These are phyloP conservation scores for Cochlearius cochlearius DNA, from an alignment of 2,113 vertebrate species.

Conservation along the genomic window DNA sequence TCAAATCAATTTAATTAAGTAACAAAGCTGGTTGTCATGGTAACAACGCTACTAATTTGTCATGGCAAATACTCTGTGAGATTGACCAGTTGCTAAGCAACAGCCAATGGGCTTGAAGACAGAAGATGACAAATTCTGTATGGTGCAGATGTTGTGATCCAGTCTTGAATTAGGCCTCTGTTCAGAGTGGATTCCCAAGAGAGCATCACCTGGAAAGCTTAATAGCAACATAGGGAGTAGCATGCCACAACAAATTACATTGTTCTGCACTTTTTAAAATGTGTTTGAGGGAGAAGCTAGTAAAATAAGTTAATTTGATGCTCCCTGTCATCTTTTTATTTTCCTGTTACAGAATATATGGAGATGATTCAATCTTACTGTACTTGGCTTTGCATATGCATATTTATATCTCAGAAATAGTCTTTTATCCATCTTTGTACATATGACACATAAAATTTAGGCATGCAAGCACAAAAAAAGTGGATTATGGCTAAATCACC, in stretches of 20 bases:
- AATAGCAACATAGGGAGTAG: slow-evolving; percentile 44
- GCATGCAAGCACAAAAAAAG: not conserved
- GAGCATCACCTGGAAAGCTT: slow-evolving; percentile 50
- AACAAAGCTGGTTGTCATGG: slow-evolving; percentile 97
- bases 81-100: slow-evolving; percentile 91
- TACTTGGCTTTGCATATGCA: slow-evolving; percentile 51
- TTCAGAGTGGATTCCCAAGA: slow-evolving; percentile 60
- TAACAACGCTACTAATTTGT: slow-evolving; percentile 92
- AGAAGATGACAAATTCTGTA: slow-evolving; percentile 83
- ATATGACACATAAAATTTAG: slow-evolving; percentile 21
- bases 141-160: slow-evolving; percentile 82
- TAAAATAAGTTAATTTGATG: slow-evolving; percentile 67
- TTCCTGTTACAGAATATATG: slow-evolving; percentile 50
- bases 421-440: slow-evolving; percentile 17
- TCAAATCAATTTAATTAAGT: slow-evolving; percentile 95
- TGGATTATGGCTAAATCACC: not conserved
- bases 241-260: slow-evolving; percentile 60
- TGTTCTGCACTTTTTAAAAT: slow-evolving; percentile 58
- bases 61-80: slow-evolving; percentile 88
- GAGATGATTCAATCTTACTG: slow-evolving; percentile 57
- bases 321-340: slow-evolving; percentile 60
- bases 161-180: slow-evolving; percentile 73
- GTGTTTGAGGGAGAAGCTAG: slow-evolving; percentile 37
- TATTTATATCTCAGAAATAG: slow-evolving; percentile 51
- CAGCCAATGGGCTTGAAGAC: slow-evolving; percentile 83